Percentiles rank a stretch among this genome's conserved stretches.
phyloP scores from a whole-genome alignment of 2,888 invertebrate species.

The Idaea biselata region DNA sequence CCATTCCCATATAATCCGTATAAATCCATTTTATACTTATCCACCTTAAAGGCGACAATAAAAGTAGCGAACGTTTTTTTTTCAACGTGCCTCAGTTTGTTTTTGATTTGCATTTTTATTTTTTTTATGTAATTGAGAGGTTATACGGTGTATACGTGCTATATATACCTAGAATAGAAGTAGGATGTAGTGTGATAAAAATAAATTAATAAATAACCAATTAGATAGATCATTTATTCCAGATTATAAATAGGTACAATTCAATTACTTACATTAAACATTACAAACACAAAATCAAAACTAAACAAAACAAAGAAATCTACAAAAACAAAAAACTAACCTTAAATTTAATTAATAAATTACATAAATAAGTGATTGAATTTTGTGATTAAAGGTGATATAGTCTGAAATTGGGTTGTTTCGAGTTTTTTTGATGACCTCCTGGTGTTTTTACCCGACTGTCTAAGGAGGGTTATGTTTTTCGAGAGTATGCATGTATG shows the following conservation, averaged over 20 bases:
- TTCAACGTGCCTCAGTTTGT: conserved; percentile 30
- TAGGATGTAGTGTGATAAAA: background rate
- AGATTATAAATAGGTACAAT: too few species aligned
- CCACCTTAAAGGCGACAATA: conserved; percentile 78
- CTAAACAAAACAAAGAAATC: too few species aligned
- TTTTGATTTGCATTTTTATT: conserved; percentile 16
- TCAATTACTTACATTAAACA: too few species aligned
- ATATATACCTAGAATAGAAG: background rate
- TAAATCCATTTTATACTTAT: conserved; percentile 79
- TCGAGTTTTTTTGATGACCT: background rate
- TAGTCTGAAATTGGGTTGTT: background rate
- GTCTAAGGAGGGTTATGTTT: too few species aligned
- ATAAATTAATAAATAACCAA: too few species aligned
- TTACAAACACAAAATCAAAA: too few species aligned
- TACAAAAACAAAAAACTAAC: too few species aligned
- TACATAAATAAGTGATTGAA: background rate
- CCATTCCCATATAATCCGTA: conserved; percentile 72
- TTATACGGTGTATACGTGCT: background rate
- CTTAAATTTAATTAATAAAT: too few species aligned
- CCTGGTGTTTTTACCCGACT: too few species aligned
- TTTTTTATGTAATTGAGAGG: conserved; percentile 17
- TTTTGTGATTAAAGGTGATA: background rate
- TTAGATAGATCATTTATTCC: too few species aligned
- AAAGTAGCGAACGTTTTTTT: conserved; percentile 67
- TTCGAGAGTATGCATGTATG: too few species aligned